Conservation (phyloP, 2,888 invertebrate species). For the Amorpha juglandis region DNA sequence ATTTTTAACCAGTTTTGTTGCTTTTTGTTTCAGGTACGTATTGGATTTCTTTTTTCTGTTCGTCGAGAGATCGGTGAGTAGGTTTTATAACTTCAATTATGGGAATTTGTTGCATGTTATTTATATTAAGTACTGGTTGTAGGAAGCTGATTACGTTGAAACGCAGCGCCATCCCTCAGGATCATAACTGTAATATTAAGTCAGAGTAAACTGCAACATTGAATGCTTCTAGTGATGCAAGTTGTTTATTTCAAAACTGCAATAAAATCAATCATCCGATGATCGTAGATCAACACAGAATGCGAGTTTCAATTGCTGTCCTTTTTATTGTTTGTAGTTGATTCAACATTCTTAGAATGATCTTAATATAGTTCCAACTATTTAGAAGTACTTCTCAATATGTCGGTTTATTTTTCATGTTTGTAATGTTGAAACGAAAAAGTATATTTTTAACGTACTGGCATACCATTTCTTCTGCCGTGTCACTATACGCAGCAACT, state of each 20-base stretch:
- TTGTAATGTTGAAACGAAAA: constrained; percentile 2
- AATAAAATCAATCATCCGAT: not conserved
- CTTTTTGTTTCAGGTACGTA: constrained; percentile 68
- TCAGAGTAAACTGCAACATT: not conserved
- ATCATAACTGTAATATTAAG: constrained; percentile 17
- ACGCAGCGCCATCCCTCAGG: constrained; percentile 19
- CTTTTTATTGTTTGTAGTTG: not conserved
- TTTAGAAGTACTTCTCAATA: not conserved
- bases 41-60: constrained; percentile 27
- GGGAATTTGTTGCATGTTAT: constrained; percentile 7
- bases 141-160: not conserved
- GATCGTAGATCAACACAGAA: not conserved
- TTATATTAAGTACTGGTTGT: constrained; percentile 16
- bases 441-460: constrained; percentile 1
- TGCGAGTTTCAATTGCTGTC: not conserved
- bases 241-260: not conserved
- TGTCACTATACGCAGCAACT: constrained; percentile 29
- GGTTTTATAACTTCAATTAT: constrained; percentile 1
- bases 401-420: constrained; percentile 11
- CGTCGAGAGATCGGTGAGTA: constrained; percentile 13
- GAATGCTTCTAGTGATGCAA: not conserved
- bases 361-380: not conserved
- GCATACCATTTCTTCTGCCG: constrained; percentile 12
- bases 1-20: constrained; percentile 35
- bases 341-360: not conserved